Percentiles rank a stretch among this genome's conserved stretches.
Conservation (phyloP, 2,888 invertebrate genomes). For the Syrista parreyssii region DNA sequence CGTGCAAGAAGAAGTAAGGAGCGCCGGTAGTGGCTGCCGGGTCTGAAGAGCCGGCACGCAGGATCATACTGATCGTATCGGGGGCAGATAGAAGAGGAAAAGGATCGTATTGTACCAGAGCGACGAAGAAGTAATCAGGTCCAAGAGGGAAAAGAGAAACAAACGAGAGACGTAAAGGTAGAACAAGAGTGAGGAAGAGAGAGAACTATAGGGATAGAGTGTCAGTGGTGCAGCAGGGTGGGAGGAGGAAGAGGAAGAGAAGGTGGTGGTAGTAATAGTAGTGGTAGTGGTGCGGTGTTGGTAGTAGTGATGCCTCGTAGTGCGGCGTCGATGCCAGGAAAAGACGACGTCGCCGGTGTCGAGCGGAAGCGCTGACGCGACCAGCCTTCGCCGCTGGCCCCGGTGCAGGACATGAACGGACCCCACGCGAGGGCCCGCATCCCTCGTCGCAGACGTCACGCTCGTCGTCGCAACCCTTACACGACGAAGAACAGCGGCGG, state of each 20-base stretch:
- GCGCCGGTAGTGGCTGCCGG: background rate
- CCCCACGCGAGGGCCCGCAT: constrained; percentile 36
- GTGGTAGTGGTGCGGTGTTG: constrained; percentile 20
- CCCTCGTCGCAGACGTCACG: constrained; percentile 22
- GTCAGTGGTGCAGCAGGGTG: constrained; percentile 10
- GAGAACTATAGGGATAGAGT: constrained; percentile 12
- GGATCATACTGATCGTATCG: background rate
- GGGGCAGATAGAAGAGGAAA: background rate
- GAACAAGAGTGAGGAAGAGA: constrained; percentile 17
- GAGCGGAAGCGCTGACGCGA: constrained; percentile 60
- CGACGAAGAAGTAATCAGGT: background rate
- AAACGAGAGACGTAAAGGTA: constrained; percentile 5
- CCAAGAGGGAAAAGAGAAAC: background rate
- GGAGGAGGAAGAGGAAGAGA: constrained; percentile 11
- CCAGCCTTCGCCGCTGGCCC: constrained; percentile 56
- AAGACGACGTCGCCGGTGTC: constrained; percentile 22
- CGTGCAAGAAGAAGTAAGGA: background rate
- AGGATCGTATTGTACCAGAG: background rate
- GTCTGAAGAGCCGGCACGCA: background rate
- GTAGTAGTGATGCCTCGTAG: constrained; percentile 54
- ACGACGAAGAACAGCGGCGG: background rate
- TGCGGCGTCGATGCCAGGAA: constrained; percentile 36
- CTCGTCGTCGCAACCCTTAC: constrained; percentile 11
- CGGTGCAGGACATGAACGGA: constrained; percentile 49
- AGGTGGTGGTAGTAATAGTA: constrained; percentile 19